phyloP scores from a whole-genome alignment of 2,888 invertebrate genomes.

The Drosophila infuscata region DNA sequence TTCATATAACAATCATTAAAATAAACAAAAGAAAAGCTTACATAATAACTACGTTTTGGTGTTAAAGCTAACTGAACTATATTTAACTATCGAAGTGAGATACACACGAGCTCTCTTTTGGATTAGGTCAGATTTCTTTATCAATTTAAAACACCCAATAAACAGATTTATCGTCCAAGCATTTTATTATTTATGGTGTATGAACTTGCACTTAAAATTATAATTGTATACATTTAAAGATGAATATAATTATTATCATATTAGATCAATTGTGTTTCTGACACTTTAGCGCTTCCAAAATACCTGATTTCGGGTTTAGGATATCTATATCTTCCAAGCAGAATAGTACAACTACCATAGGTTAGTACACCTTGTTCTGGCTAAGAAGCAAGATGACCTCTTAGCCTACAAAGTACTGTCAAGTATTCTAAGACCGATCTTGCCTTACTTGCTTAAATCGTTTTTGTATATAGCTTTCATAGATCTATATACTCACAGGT shows the following conservation, averaged over 20 bases:
- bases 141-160: not conserved
- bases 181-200: not conserved
- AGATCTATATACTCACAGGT: not conserved
- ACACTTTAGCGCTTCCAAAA: not conserved
- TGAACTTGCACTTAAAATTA: not conserved
- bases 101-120: not conserved
- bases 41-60: not conserved
- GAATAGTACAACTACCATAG: too few species aligned
- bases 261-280: not conserved
- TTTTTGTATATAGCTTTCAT: not conserved
- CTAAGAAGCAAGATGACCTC: not conserved
- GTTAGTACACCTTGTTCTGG: not conserved
- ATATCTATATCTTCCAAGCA: not conserved
- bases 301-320: accelerated
- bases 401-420: not conserved
- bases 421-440: not conserved
- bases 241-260: not conserved
- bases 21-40: not conserved
- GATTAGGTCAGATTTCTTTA: conserved; percentile 1
- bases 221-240: not conserved
- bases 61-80: not conserved
- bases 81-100: not conserved
- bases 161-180: not conserved
- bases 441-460: not conserved
- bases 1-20: not conserved